These are phyloP conservation scores for Andrena bucephala DNA, from an alignment of 2,888 invertebrate genomes.

Conservation along the genomic window DNA sequence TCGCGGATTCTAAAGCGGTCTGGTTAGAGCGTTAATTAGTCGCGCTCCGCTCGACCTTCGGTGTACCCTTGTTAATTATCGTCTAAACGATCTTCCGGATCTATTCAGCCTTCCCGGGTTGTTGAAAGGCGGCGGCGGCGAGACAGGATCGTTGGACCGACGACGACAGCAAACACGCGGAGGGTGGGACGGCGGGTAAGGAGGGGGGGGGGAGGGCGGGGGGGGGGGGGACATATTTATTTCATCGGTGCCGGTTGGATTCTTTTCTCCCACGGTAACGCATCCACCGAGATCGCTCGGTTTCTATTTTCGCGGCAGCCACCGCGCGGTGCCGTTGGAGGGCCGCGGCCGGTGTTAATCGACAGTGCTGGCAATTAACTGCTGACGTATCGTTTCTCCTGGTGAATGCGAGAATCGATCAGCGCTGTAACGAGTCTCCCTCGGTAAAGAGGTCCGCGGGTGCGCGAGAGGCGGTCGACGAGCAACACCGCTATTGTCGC, in stretches of 20 bases:
- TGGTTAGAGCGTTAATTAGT: slow-evolving; percentile 60
- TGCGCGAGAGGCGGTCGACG: slow-evolving; percentile 13
- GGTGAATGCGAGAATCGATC: slow-evolving; percentile 48
- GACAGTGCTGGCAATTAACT: slow-evolving; percentile 56
- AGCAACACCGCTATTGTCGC: slow-evolving; percentile 28
- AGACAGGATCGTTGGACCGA: slow-evolving; percentile 31
- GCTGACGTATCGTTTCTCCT: slow-evolving; percentile 40
- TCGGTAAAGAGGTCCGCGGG: background rate
- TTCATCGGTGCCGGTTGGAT: slow-evolving; percentile 19
- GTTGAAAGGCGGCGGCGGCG: slow-evolving; percentile 15
- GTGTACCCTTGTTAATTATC: slow-evolving; percentile 57
- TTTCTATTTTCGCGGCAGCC: slow-evolving; percentile 34
- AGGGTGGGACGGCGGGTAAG: too few species aligned
- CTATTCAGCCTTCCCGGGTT: slow-evolving; percentile 44
- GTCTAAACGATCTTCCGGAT: slow-evolving; percentile 50
- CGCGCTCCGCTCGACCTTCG: slow-evolving; percentile 53
- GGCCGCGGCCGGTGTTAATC: slow-evolving; percentile 46
- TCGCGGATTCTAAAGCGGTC: slow-evolving; percentile 19
- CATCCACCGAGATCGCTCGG: background rate
- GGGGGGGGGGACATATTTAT: slow-evolving; percentile 39
- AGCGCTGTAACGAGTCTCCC: slow-evolving; percentile 11
- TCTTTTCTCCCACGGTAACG: slow-evolving; percentile 50
- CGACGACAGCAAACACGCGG: slow-evolving; percentile 7
- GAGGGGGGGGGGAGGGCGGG: too few species aligned
- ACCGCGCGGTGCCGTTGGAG: slow-evolving; percentile 4